Base-by-base conservation (phyloP, 2,797 vertebrate genomes). In the Potorous gilbertii region DNA sequence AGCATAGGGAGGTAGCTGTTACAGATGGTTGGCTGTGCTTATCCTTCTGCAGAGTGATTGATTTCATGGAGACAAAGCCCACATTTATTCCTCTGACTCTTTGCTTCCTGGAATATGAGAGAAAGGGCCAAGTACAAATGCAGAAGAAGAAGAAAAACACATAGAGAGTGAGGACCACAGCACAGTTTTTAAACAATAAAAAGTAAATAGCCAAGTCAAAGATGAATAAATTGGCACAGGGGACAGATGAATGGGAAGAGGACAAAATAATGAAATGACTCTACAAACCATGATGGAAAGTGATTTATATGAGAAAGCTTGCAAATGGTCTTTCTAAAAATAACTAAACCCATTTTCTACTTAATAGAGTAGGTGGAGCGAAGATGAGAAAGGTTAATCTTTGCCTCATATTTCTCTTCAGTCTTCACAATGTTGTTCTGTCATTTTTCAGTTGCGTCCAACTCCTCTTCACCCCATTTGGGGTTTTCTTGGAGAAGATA, bases 1-100 rank as follows among this genome's bases (percentile, higher is more conserved):
- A 96, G 91, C 54, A 96, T 90, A 92, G 97, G 94, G 94, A 96
- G 57, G 94, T 52, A 16, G 34, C 18, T 66, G 91, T 13, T 96
- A 92, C 97, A 97, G 96, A 97, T 95, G 95, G 93, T 95, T 96
- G 94, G 94, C 95, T 95, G 93, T 55, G 90, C 91, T 31, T 40
- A 90, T 18, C 90, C 91, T 93, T 96, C 93, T 31, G 55, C 59
- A 28, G 11, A 57, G 91, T 31, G 90, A 57, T 90, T 55, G 90
- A 57, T 87, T 55, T 94, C 57, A 90, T 89, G 59, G 56, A 93
- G 59, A 57, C 34, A 93, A 95, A 92, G 62, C 74, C 55, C 56
- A 55, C 50, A 55, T 40, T 92, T 95, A 96, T 66, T 94, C 92
- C 66, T 27, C 29, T 29, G 14, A 66, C 55, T 92, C 55, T 94